Evolutionary conservation across 2,797 vertebrate species (phyloP).

Genomic region (Rhinichthys osculus): DNA sequence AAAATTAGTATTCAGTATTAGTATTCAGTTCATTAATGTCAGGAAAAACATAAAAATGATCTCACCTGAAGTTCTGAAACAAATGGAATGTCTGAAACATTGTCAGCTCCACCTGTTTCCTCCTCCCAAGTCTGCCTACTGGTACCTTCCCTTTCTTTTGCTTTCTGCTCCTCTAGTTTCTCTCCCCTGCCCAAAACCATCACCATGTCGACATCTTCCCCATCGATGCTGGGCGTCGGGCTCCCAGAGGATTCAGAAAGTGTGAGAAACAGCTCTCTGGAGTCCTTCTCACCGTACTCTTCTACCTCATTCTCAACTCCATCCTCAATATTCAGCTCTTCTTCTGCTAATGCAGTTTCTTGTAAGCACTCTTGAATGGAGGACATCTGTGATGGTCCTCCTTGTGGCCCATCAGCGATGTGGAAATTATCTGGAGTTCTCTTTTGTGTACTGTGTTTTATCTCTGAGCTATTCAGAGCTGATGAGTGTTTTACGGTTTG

Average conservation of each 20-base stretch:
- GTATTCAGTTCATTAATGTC: neutral
- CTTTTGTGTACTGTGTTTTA: neutral
- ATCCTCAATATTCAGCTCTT: conserved; percentile 18
- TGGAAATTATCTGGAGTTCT: neutral
- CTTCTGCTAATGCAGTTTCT: neutral
- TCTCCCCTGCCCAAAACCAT: neutral
- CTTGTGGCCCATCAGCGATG: neutral
- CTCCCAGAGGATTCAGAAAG: conserved; percentile 76
- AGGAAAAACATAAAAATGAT: neutral
- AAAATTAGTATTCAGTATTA: neutral
- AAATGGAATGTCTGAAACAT: conserved; percentile 80
- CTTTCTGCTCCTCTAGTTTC: conserved; percentile 11
- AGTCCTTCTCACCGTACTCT: conserved; percentile 63
- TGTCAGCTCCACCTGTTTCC: conserved; percentile 73
- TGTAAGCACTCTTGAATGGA: neutral
- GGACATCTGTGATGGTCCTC: neutral
- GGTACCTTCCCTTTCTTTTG: neutral
- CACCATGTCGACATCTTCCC: conserved; percentile 18
- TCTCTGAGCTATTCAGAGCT: neutral
- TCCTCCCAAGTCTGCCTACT: conserved; percentile 62
- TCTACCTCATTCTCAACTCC: conserved; percentile 14
- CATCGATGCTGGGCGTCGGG: conserved; percentile 54
- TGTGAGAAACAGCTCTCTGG: conserved; percentile 67
- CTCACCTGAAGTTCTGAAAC: conserved; percentile 83
- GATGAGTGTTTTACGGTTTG: neutral